Evolutionary conservation across 1,140 invertebrate genomes (phyloP), one percentile per base, ranked within the genome.

Genomic region (Ceratina calcarata): DNA sequence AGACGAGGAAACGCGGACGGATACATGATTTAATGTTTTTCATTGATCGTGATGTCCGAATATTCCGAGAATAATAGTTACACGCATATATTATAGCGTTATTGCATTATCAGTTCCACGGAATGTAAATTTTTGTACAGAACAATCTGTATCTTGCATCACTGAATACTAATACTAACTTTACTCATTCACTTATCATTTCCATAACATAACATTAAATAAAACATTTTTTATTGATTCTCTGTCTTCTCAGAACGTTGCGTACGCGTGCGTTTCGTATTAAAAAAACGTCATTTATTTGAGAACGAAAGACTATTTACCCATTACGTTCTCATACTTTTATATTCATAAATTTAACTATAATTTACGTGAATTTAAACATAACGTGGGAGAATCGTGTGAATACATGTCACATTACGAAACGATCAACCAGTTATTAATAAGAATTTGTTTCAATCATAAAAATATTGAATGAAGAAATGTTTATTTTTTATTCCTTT

Each of bases 61-160:
- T 10, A n/a, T 32, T 57, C 62, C 1, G 10, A 18, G 49, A 24
- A 27, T 32, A 24, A 70, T 20, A 77, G 24, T 70, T 45, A 45
- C 15, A n/a, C 15, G 58, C 62, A 24, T 27, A 71, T 58, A 24
- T 71, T 37, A 32, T 71, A 78, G 24, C 8, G 37, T 37, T 77
- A 61, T 45, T 77, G 20, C 22, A 70, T 37, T n/a, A 71, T 61
- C n/a, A 20, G 65, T 68, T 68, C 32, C 37, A 45, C 12, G 45
- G 7, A 64, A 32, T 78, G 60, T 78, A 78, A 64, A 78, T 78
- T 69, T 32, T 55, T 78, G 68, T 78, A 72, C 69, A 72, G 58
- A 20, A 62, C 12, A 18, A 55, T 62, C 6, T 8, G 51, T 62
- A 15, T 71, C 27, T 55, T 12, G 16, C 22, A 22, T 49, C 22